Percentiles rank a stretch among this genome's conserved stretches.
Evolutionary conservation across 2,113 vertebrate genomes (phyloP).

Genomic region (Lota lota): DNA sequence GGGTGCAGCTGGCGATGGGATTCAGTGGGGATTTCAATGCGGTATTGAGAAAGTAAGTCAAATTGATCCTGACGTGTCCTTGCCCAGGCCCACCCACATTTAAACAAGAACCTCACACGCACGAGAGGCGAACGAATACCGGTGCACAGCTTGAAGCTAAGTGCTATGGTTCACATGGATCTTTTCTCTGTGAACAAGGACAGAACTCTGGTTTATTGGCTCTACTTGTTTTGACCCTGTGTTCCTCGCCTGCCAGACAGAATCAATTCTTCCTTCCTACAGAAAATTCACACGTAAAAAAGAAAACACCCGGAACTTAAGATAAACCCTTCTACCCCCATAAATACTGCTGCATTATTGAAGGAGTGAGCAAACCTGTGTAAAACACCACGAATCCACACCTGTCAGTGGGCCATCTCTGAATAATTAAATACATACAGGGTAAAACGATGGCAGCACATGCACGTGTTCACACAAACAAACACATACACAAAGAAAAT

Average conservation of each 20-base stretch:
- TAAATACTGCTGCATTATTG: constrained; percentile 72
- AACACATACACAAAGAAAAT: constrained; percentile 43
- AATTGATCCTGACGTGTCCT: constrained; percentile 4
- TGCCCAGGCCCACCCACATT: not conserved
- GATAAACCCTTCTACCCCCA: constrained; percentile 38
- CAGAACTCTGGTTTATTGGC: too few species aligned
- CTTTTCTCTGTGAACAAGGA: too few species aligned
- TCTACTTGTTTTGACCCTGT: constrained; percentile 30
- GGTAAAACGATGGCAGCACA: constrained; percentile 39
- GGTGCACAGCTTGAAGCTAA: not conserved
- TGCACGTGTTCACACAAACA: constrained; percentile 31
- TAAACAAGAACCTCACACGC: not conserved
- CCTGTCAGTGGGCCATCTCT: constrained; percentile 37
- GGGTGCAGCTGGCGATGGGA: constrained; percentile 46
- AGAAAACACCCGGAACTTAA: constrained; percentile 24
- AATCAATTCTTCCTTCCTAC: constrained; percentile 31
- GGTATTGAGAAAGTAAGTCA: not conserved
- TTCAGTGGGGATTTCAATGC: constrained; percentile 31
- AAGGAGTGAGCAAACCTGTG: constrained; percentile 55
- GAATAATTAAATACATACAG: constrained; percentile 52
- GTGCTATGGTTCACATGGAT: too few species aligned
- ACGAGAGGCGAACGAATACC: not conserved
- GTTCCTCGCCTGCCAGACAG: constrained; percentile 17
- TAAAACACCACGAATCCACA: constrained; percentile 31
- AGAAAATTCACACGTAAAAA: constrained; percentile 14